Percentiles rank a stretch among this genome's conserved stretches.
phyloP scores from a whole-genome alignment of 2,113 vertebrate genomes.

The Eurypyga helias region DNA sequence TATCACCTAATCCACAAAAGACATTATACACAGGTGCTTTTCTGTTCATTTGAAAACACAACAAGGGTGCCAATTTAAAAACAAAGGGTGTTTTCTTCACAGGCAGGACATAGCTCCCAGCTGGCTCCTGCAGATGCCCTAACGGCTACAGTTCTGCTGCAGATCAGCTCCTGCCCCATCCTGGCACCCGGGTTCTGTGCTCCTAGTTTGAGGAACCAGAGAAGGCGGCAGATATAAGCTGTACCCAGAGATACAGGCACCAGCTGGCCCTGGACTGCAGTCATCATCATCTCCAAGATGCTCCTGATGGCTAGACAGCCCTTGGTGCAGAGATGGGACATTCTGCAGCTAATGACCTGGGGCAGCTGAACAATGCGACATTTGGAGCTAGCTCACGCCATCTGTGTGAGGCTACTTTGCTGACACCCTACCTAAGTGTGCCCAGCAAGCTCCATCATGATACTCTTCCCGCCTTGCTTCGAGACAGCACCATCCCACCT shows the following conservation, averaged over 20 bases:
- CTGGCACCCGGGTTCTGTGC: neutral
- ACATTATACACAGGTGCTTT: neutral
- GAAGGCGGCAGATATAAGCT: neutral
- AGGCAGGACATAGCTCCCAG: neutral
- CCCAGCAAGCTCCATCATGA: neutral
- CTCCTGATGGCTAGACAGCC: neutral
- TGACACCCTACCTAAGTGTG: neutral
- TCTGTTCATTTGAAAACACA: neutral
- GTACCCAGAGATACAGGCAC: neutral
- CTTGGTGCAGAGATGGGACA: neutral
- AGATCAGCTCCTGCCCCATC: neutral
- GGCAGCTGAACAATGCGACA: neutral
- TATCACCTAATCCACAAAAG: slow-evolving; percentile 1
- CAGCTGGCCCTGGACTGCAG: neutral
- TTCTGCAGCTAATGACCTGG: neutral
- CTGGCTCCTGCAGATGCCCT: neutral
- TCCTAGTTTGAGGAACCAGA: neutral
- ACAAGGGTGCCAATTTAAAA: neutral
- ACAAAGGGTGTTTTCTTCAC: neutral
- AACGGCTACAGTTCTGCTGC: neutral
- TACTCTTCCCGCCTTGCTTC: neutral
- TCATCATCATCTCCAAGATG: rapidly evolving
- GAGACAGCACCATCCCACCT: neutral
- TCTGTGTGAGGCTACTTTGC: neutral
- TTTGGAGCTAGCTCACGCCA: neutral